Percentiles rank a stretch among this genome's conserved stretches.
phyloP scores from a whole-genome alignment of 2,797 vertebrate genomes.

The Amazona ochrocephala region DNA sequence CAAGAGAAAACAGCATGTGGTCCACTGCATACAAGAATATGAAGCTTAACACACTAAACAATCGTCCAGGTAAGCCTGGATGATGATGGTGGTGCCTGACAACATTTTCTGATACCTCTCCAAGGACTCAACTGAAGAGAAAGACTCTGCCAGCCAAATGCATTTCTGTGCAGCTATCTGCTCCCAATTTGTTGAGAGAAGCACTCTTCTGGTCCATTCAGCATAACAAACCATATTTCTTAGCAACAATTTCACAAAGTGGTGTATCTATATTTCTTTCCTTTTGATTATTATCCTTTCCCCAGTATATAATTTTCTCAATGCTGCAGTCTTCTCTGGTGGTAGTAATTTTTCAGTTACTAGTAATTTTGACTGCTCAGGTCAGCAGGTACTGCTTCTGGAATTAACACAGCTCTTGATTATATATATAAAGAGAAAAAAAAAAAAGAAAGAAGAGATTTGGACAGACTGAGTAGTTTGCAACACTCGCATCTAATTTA shows the following conservation, averaged over 20 bases:
- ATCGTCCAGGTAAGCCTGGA: background rate
- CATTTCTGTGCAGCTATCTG: background rate
- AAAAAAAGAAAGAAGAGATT: background rate
- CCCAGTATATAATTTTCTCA: background rate
- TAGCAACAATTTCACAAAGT: background rate
- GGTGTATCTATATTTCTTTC: background rate
- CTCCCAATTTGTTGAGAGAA: background rate
- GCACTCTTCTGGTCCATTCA: background rate
- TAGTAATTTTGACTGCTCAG: background rate
- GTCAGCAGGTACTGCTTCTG: background rate
- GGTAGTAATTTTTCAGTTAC: background rate
- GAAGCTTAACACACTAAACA: background rate
- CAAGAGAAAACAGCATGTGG: background rate
- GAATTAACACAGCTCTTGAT: background rate
- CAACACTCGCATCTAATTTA: background rate
- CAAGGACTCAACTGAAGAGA: background rate
- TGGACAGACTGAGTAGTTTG: background rate
- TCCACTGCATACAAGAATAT: background rate
- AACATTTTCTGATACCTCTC: background rate
- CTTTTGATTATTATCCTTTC: background rate
- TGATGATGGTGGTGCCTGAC: background rate
- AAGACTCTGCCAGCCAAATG: background rate
- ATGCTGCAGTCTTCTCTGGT: background rate
- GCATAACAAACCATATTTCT: background rate
- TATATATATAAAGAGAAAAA: background rate